These are phyloP conservation scores for Belonocnema kinseyi DNA, from an alignment of 1,140 invertebrate species.

Conservation along the genomic window DNA sequence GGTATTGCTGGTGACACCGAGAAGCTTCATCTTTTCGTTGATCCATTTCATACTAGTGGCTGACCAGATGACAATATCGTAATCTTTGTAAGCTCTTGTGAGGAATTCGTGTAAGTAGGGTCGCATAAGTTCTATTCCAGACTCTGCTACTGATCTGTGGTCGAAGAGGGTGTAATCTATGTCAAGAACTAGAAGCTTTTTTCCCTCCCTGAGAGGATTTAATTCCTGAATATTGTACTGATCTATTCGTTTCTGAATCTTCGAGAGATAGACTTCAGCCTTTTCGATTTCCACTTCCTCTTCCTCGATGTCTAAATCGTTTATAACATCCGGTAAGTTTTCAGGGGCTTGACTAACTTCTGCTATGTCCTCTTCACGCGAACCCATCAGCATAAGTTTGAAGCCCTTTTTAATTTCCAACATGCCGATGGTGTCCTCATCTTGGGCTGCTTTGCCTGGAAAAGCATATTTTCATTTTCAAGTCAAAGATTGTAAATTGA, in stretches of 20 bases:
- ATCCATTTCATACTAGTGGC: constrained; percentile 99
- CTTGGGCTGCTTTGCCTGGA: constrained; percentile 87
- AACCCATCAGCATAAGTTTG: constrained; percentile 98
- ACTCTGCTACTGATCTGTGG: constrained; percentile 93
- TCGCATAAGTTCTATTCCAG: constrained; percentile 93
- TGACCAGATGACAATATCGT: constrained; percentile 95
- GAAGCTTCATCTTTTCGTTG: constrained; percentile 95
- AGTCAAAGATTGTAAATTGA: not conserved
- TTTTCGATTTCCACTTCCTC: constrained; percentile 92
- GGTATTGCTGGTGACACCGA: constrained; percentile 88
- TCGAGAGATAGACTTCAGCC: constrained; percentile 84
- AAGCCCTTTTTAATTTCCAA: constrained; percentile 90
- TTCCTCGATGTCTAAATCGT: constrained; percentile 91
- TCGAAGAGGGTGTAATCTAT: constrained; percentile 99
- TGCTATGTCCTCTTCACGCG: constrained; percentile 92
- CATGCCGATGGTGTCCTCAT: constrained; percentile 82
- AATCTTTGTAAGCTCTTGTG: constrained; percentile 91
- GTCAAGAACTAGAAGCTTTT: constrained; percentile 95
- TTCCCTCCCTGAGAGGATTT: constrained; percentile 85
- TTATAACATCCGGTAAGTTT: constrained; percentile 88
- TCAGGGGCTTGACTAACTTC: constrained; percentile 86
- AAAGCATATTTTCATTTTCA: not conserved
- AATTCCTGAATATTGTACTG: constrained; percentile 91
- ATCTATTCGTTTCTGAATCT: constrained; percentile 89
- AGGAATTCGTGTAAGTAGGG: constrained; percentile 97